phyloP scores from a whole-genome alignment of 2,113 vertebrate genomes.

The Spilogale gracilis region DNA sequence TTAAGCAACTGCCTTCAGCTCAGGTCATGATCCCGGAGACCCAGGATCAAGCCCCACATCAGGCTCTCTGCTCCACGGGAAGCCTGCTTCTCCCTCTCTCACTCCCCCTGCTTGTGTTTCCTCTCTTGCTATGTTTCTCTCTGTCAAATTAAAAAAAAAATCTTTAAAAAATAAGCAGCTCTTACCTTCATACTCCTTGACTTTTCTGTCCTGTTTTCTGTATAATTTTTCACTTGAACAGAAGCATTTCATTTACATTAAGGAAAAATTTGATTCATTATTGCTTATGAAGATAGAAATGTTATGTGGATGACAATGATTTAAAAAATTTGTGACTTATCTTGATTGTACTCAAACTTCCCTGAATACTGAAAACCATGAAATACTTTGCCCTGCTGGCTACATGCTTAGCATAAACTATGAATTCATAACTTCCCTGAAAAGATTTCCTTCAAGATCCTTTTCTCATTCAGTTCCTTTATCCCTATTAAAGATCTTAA shows the following conservation, averaged over 20 bases:
- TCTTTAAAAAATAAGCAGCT: not conserved
- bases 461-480: conserved; percentile 20
- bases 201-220: not conserved
- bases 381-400: not conserved
- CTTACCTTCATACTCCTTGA: conserved; percentile 35
- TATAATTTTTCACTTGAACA: conserved; percentile 7
- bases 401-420: conserved; percentile 5
- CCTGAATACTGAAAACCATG: conserved; percentile 10
- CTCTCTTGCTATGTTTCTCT: too few species aligned
- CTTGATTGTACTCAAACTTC: conserved; percentile 31
- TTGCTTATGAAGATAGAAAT: conserved; percentile 60
- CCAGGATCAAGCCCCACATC: too few species aligned
- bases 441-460: conserved; percentile 22
- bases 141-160: too few species aligned
- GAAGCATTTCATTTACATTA: conserved; percentile 8
- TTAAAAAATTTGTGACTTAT: conserved; percentile 65
- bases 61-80: too few species aligned
- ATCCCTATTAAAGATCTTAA: conserved; percentile 48
- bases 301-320: conserved; percentile 59
- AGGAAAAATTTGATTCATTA: conserved; percentile 43
- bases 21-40: too few species aligned
- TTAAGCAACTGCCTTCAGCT: too few species aligned
- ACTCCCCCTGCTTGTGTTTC: too few species aligned
- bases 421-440: conserved; percentile 53
- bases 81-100: too few species aligned